Evolutionary conservation across 1,140 invertebrate species (phyloP).

Genomic region (Cotesia typhae): DNA sequence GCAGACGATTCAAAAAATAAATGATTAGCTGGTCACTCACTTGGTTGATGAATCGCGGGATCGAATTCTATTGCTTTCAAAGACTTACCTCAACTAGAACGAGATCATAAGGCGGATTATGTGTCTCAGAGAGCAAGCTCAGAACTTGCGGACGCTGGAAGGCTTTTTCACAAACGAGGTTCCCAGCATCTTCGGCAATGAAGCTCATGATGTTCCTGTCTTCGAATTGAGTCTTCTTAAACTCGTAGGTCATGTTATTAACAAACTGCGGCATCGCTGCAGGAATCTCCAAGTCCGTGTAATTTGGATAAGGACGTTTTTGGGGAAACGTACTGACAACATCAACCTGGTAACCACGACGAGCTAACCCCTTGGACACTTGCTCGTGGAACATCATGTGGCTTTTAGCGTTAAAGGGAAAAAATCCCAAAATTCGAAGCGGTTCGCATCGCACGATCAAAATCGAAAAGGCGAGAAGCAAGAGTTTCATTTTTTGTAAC

Average conservation of each 20-base stretch:
- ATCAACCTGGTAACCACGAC: slow-evolving; percentile 50
- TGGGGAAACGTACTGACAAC: slow-evolving; percentile 47
- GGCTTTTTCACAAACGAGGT: slow-evolving; percentile 43
- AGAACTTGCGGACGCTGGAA: slow-evolving; percentile 39
- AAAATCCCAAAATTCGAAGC: slow-evolving; percentile 8
- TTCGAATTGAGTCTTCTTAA: background rate
- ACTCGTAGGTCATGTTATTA: slow-evolving; percentile 25
- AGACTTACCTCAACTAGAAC: slow-evolving; percentile 47
- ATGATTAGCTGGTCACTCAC: too few relatives aligned
- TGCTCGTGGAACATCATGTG: slow-evolving; percentile 50
- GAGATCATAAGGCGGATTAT: slow-evolving; percentile 50
- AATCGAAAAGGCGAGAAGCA: too few relatives aligned
- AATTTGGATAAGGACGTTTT: slow-evolving; percentile 43
- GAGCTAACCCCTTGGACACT: slow-evolving; percentile 47
- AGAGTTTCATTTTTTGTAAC: too few relatives aligned
- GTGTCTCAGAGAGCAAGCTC: too few relatives aligned
- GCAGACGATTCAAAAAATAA: too few relatives aligned
- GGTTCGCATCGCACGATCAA: too few relatives aligned
- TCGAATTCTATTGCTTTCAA: too few relatives aligned
- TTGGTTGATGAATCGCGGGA: too few relatives aligned
- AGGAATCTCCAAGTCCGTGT: slow-evolving; percentile 39
- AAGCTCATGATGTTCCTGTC: too few relatives aligned
- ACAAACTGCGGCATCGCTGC: background rate
- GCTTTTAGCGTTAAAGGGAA: slow-evolving; percentile 40
- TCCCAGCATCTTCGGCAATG: slow-evolving; percentile 30